Conservation (phyloP, 2,113 vertebrate genomes). For the Epinephelus moara region DNA sequence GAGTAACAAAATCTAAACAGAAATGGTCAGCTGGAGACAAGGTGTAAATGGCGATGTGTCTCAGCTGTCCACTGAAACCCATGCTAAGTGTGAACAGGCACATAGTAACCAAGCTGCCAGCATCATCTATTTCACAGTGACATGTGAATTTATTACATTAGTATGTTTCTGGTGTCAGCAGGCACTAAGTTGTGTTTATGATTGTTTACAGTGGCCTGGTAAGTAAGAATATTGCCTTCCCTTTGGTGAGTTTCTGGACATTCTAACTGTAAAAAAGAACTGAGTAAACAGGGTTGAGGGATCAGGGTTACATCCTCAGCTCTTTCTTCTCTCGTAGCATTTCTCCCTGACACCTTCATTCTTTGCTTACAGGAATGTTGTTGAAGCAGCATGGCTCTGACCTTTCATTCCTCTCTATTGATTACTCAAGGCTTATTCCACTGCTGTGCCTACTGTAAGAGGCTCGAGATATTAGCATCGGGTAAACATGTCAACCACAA, state of each 20-base stretch:
- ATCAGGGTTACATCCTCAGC: constrained; percentile 3
- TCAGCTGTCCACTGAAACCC: no score
- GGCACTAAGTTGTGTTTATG: background rate
- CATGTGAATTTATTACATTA: no score
- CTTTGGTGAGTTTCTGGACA: background rate
- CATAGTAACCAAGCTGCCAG: no score
- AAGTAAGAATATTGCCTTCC: background rate
- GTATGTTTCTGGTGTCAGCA: no score
- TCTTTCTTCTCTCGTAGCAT: constrained; percentile 14
- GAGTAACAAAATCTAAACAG: no score
- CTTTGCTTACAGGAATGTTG: constrained; percentile 46
- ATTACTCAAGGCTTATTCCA: constrained; percentile 36
- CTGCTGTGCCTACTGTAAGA: constrained; percentile 32
- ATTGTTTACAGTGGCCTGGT: background rate
- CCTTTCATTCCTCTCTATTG: constrained; percentile 58
- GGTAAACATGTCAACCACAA: constrained; percentile 18
- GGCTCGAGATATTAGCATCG: constrained; percentile 23
- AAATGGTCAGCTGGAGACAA: no score
- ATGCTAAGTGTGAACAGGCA: no score
- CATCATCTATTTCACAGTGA: no score
- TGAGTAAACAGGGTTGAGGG: background rate
- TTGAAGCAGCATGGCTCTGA: constrained; percentile 42
- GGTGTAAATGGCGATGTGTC: no score
- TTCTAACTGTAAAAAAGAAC: background rate
- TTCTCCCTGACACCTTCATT: constrained; percentile 19